Base-by-base conservation (phyloP, 2,888 invertebrate species). In the Acrocyrtus sp. region DNA sequence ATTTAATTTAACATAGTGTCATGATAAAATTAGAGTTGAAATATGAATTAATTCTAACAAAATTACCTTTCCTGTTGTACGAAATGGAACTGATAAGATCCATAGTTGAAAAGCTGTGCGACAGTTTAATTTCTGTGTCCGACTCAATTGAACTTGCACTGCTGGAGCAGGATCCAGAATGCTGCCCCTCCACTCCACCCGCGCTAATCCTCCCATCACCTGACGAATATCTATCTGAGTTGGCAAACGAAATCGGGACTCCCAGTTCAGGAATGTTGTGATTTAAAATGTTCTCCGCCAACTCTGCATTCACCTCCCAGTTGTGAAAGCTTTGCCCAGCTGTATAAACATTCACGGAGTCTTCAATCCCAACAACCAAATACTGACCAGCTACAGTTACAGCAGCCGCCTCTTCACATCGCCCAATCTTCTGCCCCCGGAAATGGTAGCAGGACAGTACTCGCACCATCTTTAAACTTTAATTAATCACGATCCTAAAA, bases 391-490 rank as follows among this genome's bases (percentile, higher is more conserved):
- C 89, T 15, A 88, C 86, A 43, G 88, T 87, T n/a, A 88, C 86
- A n/a, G 90, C 89, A 0, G 89, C 88, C 0, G 90, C 89, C 77
- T 89, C 89, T 81, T 89, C 89, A 51, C 90, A 87, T 6, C 88
- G 87, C 75, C 89, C 87, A 27, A 91, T 88, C 81, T 88, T 87
- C 83, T 91, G 90, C 43, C 88, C 88, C 41, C 87, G 84, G 82
- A 91, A 91, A 84, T 90, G 90, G 81, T 90, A 90, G 62, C 90
- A 89, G 15, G 89, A 88, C 73, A 90, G 88, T 1, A 91, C 90
- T 19, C 90, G 88, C 70, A 91, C 90, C 90, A 91, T 91, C 43
- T 57, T 57, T 29, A 34, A 69, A n/a, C n/a, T n/a, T n/a, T n/a
- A n/a, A n/a, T n/a, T n/a, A n/a, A n/a, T n/a, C n/a, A 12, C 8